Conservation (phyloP, 2,113 vertebrate species). For the Sinocyclocheilus anophthalmus region DNA sequence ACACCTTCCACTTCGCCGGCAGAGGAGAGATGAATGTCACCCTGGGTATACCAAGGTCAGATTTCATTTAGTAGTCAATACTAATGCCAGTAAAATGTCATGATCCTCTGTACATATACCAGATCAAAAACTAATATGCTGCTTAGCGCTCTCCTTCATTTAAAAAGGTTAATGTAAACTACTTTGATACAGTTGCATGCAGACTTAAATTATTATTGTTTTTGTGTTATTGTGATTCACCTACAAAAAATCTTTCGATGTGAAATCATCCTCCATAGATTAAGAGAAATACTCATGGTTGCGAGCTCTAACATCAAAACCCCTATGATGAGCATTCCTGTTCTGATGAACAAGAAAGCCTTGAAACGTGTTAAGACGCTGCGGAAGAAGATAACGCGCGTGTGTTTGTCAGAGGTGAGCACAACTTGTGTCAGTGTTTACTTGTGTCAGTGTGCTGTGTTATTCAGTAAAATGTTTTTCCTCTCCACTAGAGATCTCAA, state of each 20-base stretch:
- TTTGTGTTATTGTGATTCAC: not conserved
- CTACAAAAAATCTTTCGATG: not conserved
- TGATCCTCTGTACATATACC: not conserved
- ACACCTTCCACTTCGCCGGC: constrained; percentile 98
- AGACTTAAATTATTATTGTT: not conserved
- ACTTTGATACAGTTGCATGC: not conserved
- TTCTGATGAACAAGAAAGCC: constrained; percentile 84
- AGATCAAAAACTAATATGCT: not conserved
- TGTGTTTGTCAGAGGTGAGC: constrained; percentile 88
- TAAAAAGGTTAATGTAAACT: not conserved
- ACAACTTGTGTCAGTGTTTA: not conserved
- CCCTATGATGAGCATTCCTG: constrained; percentile 93
- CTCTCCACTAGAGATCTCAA: not conserved
- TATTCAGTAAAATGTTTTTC: not conserved
- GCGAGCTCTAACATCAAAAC: constrained; percentile 94
- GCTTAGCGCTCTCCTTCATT: too few species aligned
- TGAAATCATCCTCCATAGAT: constrained; percentile 67
- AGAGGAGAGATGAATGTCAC: constrained; percentile 99
- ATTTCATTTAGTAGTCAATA: not conserved
- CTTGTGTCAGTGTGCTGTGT: not conserved
- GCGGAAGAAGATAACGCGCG: constrained; percentile 84
- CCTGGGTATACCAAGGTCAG: constrained; percentile 93
- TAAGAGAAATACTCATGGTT: constrained; percentile 92
- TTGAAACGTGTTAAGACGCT: constrained; percentile 84
- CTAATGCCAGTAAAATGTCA: not conserved